Percentiles rank a stretch among this genome's conserved stretches.
Evolutionary conservation across 2,113 vertebrate species (phyloP).

Genomic region (Lepus americanus): DNA sequence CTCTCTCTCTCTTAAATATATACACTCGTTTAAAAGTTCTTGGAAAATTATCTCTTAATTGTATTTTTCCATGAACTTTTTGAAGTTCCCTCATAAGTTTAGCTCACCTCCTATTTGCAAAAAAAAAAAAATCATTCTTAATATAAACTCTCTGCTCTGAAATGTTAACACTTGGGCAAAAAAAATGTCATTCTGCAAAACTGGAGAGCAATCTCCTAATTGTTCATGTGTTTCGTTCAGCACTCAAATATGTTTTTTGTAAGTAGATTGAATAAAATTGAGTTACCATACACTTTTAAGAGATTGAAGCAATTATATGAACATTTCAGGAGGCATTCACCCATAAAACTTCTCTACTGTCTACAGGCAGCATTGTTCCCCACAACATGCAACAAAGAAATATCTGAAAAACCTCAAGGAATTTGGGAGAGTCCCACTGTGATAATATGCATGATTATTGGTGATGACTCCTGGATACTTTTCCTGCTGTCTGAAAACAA

Average conservation of each 20-base stretch:
- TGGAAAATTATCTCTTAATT: no score
- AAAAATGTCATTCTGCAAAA: neutral
- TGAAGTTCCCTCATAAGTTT: neutral
- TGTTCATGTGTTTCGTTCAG: neutral
- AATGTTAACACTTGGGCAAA: neutral
- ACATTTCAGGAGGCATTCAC: conserved; percentile 18
- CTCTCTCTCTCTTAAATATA: no score
- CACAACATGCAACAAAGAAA: neutral
- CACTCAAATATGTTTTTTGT: neutral
- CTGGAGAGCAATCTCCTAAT: neutral
- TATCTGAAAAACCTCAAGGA: neutral
- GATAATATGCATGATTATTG: neutral
- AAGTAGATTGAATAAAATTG: conserved; percentile 26
- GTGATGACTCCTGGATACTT: neutral
- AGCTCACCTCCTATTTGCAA: neutral
- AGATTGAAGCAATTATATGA: neutral
- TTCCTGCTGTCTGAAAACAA: neutral
- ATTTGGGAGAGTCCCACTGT: neutral
- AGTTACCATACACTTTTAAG: conserved; percentile 1
- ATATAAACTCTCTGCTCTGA: neutral
- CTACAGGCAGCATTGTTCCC: neutral
- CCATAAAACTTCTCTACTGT: neutral
- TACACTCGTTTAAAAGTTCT: no score
- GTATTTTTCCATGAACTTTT: no score
- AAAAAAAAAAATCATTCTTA: neutral